These are phyloP conservation scores for Tribolium castaneum DNA, from an alignment of 1,140 invertebrate genomes.

Conservation along the genomic window DNA sequence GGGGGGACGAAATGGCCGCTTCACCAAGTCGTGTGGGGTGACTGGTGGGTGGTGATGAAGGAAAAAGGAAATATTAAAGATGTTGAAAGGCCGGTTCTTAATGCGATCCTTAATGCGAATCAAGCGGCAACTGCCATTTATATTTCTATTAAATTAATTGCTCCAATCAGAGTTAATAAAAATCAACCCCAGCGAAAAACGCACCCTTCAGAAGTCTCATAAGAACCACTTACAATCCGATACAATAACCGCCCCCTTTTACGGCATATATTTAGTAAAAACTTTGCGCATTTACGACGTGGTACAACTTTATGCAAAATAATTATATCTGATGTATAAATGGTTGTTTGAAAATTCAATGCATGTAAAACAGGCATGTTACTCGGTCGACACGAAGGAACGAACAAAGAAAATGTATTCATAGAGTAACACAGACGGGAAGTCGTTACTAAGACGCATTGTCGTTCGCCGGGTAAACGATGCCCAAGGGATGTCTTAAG, in stretches of 20 bases:
- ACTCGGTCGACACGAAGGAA: slow-evolving; percentile 47
- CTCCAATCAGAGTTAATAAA: not conserved
- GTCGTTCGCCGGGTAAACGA: slow-evolving; percentile 58
- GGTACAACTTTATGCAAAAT: slow-evolving; percentile 34
- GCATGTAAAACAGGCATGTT: slow-evolving; percentile 59
- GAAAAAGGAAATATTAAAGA: slow-evolving; percentile 41
- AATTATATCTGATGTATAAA: slow-evolving; percentile 41
- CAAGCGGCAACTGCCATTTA: not conserved
- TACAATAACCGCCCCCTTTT: not conserved
- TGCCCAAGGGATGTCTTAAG: slow-evolving; percentile 58
- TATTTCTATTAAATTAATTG: not conserved
- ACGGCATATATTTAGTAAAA: not conserved
- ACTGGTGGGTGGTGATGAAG: slow-evolving; percentile 43
- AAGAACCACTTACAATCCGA: not conserved
- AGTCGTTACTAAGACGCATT: slow-evolving; percentile 62
- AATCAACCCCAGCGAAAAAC: not conserved
- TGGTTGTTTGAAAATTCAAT: slow-evolving; percentile 58
- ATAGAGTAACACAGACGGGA: slow-evolving; percentile 60
- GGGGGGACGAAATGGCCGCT: slow-evolving; percentile 52
- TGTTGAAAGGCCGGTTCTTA: slow-evolving; percentile 35
- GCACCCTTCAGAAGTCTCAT: not conserved
- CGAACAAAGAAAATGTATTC: slow-evolving; percentile 62
- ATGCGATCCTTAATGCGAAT: slow-evolving; percentile 15
- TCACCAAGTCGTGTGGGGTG: slow-evolving; percentile 46
- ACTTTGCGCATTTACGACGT: not conserved